These are phyloP conservation scores for Muscidifurax raptorellus DNA, from an alignment of 1,140 invertebrate genomes.

Conservation along the genomic window DNA sequence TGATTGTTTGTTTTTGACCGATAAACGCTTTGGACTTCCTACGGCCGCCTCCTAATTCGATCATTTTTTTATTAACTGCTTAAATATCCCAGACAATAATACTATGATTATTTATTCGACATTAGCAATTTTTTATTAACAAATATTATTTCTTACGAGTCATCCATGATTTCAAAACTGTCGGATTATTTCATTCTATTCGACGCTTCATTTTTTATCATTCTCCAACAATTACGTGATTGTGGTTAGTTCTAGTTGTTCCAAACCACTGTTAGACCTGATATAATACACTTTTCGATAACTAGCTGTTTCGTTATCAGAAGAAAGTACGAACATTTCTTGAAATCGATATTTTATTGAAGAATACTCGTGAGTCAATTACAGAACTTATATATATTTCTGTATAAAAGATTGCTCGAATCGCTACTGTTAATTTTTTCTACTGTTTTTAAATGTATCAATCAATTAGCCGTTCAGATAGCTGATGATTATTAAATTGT, in stretches of 20 bases:
- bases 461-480: too few species aligned
- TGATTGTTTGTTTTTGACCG: constrained; percentile 12
- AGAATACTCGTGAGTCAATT: too few species aligned
- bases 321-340: background rate
- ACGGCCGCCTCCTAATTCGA: background rate
- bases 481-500: background rate
- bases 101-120: background rate
- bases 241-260: background rate
- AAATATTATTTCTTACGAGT: background rate
- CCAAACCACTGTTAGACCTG: background rate
- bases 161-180: background rate
- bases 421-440: too few species aligned
- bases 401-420: too few species aligned
- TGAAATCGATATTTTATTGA: background rate
- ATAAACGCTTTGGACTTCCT: background rate
- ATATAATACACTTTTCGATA: background rate
- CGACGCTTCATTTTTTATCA: too few species aligned
- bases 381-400: too few species aligned
- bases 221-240: background rate
- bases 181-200: background rate
- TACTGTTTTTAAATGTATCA: too few species aligned
- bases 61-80: background rate
- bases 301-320: background rate
- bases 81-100: background rate
- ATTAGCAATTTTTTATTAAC: background rate